A percentile compares a stretch with the other conserved stretches of the same genome.
Evolutionary conservation across 2,797 vertebrate species (phyloP).

Genomic region (Anomalospiza imberbis): DNA sequence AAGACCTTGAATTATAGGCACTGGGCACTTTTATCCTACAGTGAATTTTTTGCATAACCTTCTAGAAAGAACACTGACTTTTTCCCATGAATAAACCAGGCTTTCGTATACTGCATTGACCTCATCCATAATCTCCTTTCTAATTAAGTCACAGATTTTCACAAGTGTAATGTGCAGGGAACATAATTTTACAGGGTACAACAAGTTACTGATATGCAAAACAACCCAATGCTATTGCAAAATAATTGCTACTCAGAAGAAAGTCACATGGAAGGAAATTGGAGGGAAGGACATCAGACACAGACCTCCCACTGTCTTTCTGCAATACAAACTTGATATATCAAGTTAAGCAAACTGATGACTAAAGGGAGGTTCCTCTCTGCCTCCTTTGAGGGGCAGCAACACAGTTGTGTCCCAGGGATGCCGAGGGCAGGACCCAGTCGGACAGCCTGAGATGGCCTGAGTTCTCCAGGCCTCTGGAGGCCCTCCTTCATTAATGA

Average conservation of each 20-base stretch:
- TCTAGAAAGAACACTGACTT: not conserved
- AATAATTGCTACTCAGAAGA: not conserved
- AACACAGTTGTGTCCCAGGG: not conserved
- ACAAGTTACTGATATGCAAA: not conserved
- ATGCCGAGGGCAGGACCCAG: accelerated
- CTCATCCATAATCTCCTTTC: not conserved
- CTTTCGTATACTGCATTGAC: accelerated
- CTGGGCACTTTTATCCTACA: not conserved
- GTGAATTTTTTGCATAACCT: not conserved
- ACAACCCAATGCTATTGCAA: not conserved
- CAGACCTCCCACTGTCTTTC: not conserved
- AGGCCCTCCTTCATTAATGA: not conserved
- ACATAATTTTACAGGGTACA: constrained; percentile 2
- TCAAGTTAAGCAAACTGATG: not conserved
- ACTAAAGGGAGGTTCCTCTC: not conserved
- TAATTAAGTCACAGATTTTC: not conserved
- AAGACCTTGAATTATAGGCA: not conserved
- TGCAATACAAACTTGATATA: not conserved
- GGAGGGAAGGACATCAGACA: not conserved
- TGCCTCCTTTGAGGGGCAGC: not conserved
- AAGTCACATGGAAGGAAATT: not conserved
- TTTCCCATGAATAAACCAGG: not conserved
- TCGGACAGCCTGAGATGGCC: not conserved
- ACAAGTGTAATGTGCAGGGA: not conserved
- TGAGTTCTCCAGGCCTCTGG: not conserved